Conservation (phyloP, 2,888 invertebrate species). For the Aphidoletes aphidimyza region DNA sequence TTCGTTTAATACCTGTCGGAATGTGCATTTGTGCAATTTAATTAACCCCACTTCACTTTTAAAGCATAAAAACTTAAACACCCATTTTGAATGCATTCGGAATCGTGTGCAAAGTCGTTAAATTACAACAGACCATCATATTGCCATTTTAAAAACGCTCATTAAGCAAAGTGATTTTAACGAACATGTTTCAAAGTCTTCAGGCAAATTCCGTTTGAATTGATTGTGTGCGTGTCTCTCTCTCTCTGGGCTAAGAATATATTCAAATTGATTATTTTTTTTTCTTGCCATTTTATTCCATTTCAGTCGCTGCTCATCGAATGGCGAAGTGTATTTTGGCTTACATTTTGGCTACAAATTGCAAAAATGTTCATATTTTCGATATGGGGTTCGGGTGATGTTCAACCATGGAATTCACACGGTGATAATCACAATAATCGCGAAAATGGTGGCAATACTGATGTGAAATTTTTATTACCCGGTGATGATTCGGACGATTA, state of each 20-base stretch:
- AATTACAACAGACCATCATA: conserved; percentile 9
- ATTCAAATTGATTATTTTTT: not conserved
- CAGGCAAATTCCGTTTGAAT: not conserved
- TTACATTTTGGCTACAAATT: conserved; percentile 17
- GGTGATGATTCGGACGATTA: conserved; percentile 14
- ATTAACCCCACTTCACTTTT: conserved; percentile 2
- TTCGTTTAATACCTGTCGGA: conserved; percentile 46
- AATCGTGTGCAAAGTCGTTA: not conserved
- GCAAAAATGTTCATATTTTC: not conserved
- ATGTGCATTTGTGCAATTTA: conserved; percentile 47
- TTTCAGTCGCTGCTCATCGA: conserved; percentile 29
- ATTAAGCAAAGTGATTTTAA: conserved; percentile 19
- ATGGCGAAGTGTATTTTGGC: conserved; percentile 35
- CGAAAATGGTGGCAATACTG: not conserved
- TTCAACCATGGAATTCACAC: conserved; percentile 1
- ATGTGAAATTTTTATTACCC: not conserved
- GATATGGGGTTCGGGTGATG: conserved; percentile 8
- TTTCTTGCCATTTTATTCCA: not conserved
- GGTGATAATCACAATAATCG: too few species aligned
- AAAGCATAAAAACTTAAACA: not conserved
- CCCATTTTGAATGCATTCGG: not conserved
- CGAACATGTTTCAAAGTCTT: not conserved
- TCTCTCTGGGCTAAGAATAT: not conserved
- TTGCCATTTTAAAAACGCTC: not conserved
- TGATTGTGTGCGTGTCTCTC: too few species aligned